These are phyloP conservation scores for Epirrita christyi DNA, from an alignment of 2,888 invertebrate species.

Conservation along the genomic window DNA sequence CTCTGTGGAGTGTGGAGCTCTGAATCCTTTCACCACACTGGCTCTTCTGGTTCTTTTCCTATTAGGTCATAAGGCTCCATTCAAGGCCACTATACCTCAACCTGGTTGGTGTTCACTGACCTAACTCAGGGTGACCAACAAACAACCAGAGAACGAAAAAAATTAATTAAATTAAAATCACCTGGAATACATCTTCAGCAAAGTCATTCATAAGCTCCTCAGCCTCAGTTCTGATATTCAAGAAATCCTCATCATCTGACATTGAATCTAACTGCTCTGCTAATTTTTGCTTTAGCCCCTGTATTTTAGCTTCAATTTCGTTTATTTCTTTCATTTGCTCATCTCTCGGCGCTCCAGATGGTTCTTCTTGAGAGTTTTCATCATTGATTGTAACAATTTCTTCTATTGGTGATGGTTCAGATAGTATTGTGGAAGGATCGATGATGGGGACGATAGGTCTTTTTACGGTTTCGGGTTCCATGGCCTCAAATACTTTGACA, in stretches of 20 bases:
- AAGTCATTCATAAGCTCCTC: constrained; percentile 83
- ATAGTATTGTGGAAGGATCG: constrained; percentile 70
- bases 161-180: constrained; percentile 33
- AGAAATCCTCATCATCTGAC: constrained; percentile 87
- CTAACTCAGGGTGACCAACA: too few species aligned
- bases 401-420: constrained; percentile 34
- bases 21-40: too few species aligned
- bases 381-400: constrained; percentile 43
- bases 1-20: too few species aligned
- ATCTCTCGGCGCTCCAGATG: constrained; percentile 43
- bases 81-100: too few species aligned
- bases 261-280: constrained; percentile 80
- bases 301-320: constrained; percentile 87
- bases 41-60: too few species aligned
- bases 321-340: constrained; percentile 73
- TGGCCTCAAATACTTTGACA: constrained; percentile 34
- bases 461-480: constrained; percentile 42
- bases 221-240: constrained; percentile 87
- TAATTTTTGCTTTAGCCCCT: constrained; percentile 73
- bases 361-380: constrained; percentile 25
- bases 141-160: neutral
- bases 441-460: constrained; percentile 73
- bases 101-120: too few species aligned
- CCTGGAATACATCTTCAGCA: constrained; percentile 79
- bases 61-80: neutral